Evolutionary conservation across 2,113 vertebrate species (phyloP).

Genomic region (Chaetops frenatus): DNA sequence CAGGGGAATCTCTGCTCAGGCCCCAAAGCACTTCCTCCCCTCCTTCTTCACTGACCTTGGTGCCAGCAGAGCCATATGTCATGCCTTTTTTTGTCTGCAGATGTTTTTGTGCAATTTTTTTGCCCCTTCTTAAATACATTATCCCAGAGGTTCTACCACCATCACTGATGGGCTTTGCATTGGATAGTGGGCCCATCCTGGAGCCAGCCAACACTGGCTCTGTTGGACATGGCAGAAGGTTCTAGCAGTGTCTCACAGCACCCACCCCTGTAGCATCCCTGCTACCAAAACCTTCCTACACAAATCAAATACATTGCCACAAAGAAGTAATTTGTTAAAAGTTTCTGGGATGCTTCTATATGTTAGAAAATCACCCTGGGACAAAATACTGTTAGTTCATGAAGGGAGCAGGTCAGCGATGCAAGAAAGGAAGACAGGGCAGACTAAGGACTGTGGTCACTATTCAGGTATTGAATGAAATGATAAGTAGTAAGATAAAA

Average conservation of each 20-base stretch:
- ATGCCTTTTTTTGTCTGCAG: background rate
- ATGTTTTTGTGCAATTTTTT: background rate
- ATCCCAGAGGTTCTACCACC: background rate
- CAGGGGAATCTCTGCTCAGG: background rate
- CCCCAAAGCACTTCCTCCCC: background rate
- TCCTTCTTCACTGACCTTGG: background rate
- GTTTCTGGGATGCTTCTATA: background rate
- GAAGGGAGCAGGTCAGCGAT: background rate
- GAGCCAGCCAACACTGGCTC: background rate
- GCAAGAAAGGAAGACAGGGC: background rate
- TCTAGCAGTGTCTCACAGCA: background rate
- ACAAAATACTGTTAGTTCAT: background rate
- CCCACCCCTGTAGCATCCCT: too few relatives aligned
- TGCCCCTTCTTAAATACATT: background rate
- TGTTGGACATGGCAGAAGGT: background rate
- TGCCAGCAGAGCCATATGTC: background rate
- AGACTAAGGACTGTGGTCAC: background rate
- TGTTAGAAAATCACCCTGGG: background rate
- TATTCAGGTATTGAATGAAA: background rate
- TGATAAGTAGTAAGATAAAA: background rate
- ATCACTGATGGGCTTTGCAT: background rate
- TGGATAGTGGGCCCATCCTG: background rate
- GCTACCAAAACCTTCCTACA: background rate
- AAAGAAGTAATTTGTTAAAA: background rate
- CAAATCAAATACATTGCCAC: background rate